These are phyloP conservation scores for Whitmania pigra DNA, from an alignment of 1,140 invertebrate species.

Conservation along the genomic window DNA sequence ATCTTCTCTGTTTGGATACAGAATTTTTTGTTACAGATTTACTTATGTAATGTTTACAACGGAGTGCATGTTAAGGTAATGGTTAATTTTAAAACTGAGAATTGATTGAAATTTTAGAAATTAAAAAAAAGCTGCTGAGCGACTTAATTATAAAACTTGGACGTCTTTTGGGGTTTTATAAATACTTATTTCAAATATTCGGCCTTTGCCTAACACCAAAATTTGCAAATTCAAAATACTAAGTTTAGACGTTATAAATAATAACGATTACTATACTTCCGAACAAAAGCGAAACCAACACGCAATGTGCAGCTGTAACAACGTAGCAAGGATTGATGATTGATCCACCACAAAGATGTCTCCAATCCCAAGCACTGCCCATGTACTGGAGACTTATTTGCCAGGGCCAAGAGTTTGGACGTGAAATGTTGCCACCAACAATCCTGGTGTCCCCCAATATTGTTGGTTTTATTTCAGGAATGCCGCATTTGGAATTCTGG, in stretches of 20 bases:
- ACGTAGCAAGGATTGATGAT: slow-evolving; percentile 49
- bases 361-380: neutral
- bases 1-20: too few relatives aligned
- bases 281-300: neutral
- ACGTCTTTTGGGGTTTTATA: too few relatives aligned
- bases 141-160: too few relatives aligned
- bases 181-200: too few relatives aligned
- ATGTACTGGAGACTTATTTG: slow-evolving; percentile 34
- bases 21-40: too few relatives aligned
- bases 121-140: too few relatives aligned
- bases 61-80: too few relatives aligned
- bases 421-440: slow-evolving; percentile 25
- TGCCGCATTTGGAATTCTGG: slow-evolving; percentile 11
- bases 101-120: too few relatives aligned
- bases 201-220: too few relatives aligned
- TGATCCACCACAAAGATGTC: slow-evolving; percentile 48
- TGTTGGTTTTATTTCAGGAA: neutral
- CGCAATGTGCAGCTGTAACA: slow-evolving; percentile 54
- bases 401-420: slow-evolving; percentile 26
- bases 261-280: neutral
- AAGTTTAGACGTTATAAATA: neutral
- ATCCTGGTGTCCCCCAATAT: slow-evolving; percentile 17
- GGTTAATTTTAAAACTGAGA: too few relatives aligned
- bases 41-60: too few relatives aligned
- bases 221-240: neutral